Base-by-base conservation (phyloP, 1,140 invertebrate genomes). In the Dendrolimus kikuchii region DNA sequence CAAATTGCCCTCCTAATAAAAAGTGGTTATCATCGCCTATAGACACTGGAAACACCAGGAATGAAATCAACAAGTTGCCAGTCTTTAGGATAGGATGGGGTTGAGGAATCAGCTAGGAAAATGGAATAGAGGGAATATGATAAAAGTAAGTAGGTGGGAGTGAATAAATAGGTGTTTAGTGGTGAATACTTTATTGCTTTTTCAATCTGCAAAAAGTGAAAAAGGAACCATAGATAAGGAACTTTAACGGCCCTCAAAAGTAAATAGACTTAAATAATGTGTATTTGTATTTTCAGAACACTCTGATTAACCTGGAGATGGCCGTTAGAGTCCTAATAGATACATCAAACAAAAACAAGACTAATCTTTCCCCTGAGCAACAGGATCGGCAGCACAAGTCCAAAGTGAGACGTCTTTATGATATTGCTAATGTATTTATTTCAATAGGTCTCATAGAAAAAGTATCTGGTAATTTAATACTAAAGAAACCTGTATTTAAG, bases 401-500 rank as follows among this genome's bases (percentile, higher is more conserved):
- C 39, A 92, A 92, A 88, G 91, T 93, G 46, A 86, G 93, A 55
- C 87, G 93, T 57, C 81, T 94, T 4, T 94, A 94, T 84, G 93
- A 94, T 66, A 93, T 94, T 71, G 92, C 93, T 39, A 94, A 94
- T 86, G 92, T 93, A 50, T 85, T 93, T 53, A 90, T 91, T 55
- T 93, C 92, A 54, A 89, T 93, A 60, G 89, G 89, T 55, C 85
- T 93, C 46, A 92, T 93, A 57, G 85, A 89, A 71, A 93, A 92
- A 74, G 89, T 92, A 43, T 88, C 90, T 52, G 83, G 83, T 60
- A 86, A 83, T 64, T 75, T 78, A 65, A 83, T 88, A 63, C 89
- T 91, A 56, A 90, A 90, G 62, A 93, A 92, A 71, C 92, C 92
- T 58, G 90, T 92, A 58, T 93, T 92, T 76, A 89, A 89, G 64